A percentile compares a stretch with the other conserved stretches of the same genome.
Evolutionary conservation across 2,113 vertebrate species (phyloP).

Genomic region (Herpetotheres cachinnans): DNA sequence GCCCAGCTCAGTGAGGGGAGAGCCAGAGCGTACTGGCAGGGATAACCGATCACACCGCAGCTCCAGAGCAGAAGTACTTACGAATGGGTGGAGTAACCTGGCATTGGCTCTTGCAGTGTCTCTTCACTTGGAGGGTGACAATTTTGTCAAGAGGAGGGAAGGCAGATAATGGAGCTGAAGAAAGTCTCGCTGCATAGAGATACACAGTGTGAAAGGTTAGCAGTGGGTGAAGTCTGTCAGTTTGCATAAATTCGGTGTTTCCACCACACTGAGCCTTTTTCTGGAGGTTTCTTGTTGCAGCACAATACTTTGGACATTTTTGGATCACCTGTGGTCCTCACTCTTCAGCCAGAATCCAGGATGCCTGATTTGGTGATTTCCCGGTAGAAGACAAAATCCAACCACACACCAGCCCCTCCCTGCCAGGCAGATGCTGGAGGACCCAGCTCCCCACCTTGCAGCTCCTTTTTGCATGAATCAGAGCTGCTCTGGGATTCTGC

Average conservation of each 20-base stretch:
- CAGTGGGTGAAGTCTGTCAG: neutral
- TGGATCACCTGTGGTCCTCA: neutral
- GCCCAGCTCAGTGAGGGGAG: neutral
- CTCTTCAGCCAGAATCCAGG: neutral
- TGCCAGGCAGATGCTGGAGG: neutral
- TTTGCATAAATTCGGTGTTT: neutral
- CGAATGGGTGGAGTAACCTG: neutral
- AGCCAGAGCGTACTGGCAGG: neutral
- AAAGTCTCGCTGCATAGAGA: neutral
- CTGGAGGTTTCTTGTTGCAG: neutral
- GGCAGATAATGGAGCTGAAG: neutral
- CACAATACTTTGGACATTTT: neutral
- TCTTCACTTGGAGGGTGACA: neutral
- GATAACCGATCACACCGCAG: neutral
- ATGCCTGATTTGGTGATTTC: neutral
- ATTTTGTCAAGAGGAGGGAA: neutral
- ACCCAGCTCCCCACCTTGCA: neutral
- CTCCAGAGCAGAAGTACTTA: neutral
- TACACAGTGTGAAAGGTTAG: neutral
- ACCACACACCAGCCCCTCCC: neutral
- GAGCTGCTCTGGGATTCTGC: neutral
- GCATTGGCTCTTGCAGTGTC: neutral
- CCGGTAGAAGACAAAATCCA: neutral
- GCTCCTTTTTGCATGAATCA: accelerated
- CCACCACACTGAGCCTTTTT: neutral